A percentile compares a stretch with the other conserved stretches of the same genome.
phyloP scores from a whole-genome alignment of 2,113 vertebrate species.

The Perognathus longimembris region DNA sequence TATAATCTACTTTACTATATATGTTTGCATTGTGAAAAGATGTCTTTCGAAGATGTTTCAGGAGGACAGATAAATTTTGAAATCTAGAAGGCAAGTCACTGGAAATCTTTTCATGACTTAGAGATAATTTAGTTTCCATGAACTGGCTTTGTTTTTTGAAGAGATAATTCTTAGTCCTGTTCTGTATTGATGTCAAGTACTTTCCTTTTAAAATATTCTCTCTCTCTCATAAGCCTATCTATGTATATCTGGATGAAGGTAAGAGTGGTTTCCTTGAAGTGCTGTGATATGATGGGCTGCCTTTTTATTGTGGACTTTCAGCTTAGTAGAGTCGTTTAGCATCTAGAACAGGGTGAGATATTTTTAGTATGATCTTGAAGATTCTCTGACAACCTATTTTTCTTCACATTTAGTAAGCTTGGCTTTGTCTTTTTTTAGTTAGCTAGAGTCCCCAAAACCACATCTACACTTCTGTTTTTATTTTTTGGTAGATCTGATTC shows the following conservation, averaged over 20 bases:
- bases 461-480: background rate
- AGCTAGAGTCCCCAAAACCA: background rate
- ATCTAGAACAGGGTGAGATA: background rate
- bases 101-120: background rate
- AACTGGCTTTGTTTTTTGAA: background rate
- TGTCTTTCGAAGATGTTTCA: background rate
- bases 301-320: background rate
- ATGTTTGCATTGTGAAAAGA: background rate
- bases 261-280: background rate
- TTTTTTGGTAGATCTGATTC: background rate
- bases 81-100: background rate
- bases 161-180: background rate
- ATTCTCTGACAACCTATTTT: background rate
- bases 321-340: background rate
- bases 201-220: background rate
- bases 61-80: background rate
- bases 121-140: background rate
- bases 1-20: background rate
- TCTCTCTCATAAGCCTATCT: background rate
- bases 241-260: background rate
- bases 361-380: background rate
- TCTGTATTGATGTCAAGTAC: background rate
- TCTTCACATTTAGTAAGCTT: background rate
- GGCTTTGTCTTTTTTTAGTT: background rate
- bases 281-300: background rate